Conservation (phyloP, 1,140 invertebrate genomes). For the Hydropsyche tenuis region DNA sequence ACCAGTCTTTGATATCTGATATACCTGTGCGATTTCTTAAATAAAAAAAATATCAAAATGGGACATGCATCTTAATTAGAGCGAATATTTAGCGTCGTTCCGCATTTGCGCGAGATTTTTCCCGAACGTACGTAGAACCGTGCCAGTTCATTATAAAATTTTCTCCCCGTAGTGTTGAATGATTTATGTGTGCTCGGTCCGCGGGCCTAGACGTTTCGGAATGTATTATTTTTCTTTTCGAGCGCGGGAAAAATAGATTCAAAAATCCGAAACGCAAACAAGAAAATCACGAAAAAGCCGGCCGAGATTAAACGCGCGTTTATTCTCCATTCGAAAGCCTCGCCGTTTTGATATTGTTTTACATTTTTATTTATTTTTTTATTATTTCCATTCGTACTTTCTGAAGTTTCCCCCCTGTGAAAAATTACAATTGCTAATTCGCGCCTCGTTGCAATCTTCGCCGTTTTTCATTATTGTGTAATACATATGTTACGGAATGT, state of each 20-base stretch:
- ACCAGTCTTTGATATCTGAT: no score
- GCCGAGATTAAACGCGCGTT: conserved; percentile 20
- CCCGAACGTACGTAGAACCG: neutral
- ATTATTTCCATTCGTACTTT: neutral
- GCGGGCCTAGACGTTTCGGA: conserved; percentile 19
- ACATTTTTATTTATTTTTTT: conserved; percentile 25
- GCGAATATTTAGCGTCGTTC: conserved; percentile 3
- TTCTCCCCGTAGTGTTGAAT: conserved; percentile 19
- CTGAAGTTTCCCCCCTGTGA: conserved; percentile 11
- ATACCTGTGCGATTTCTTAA: no score
- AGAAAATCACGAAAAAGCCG: conserved; percentile 25
- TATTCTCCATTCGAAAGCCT: neutral
- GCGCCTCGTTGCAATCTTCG: conserved; percentile 23
- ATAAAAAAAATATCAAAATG: no score
- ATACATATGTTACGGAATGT: neutral
- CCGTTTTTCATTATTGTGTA: conserved; percentile 15
- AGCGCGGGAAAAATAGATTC: conserved; percentile 23
- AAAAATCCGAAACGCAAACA: conserved; percentile 16
- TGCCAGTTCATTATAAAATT: conserved; percentile 26
- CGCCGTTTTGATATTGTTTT: neutral
- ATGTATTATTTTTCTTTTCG: conserved; percentile 28
- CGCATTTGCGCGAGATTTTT: conserved; percentile 1
- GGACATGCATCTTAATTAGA: neutral
- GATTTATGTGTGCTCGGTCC: conserved; percentile 28
- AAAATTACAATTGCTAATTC: conserved; percentile 50